These are phyloP conservation scores for Champsocephalus esox DNA, from an alignment of 2,797 vertebrate genomes.

Conservation along the genomic window DNA sequence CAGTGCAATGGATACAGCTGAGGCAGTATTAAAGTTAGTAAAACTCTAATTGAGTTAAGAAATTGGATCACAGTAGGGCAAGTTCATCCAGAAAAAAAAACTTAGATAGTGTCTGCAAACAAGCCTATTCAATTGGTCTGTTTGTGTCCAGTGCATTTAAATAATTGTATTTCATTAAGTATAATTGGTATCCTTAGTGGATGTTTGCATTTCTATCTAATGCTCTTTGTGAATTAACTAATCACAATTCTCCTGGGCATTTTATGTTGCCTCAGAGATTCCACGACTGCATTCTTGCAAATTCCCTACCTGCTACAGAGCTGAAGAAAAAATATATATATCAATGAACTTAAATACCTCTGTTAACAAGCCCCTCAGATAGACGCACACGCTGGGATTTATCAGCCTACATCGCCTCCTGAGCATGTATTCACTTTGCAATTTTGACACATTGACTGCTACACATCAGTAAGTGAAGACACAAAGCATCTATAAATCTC, in stretches of 20 bases:
- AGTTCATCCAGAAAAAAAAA: slow-evolving; percentile 41
- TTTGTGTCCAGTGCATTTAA: slow-evolving; percentile 9
- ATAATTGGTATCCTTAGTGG: neutral
- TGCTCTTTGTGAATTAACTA: neutral
- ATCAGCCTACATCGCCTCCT: neutral
- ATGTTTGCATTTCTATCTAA: neutral
- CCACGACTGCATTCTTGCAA: neutral
- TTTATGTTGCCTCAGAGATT: slow-evolving; percentile 7
- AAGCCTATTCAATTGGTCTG: slow-evolving; percentile 20
- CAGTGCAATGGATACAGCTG: slow-evolving; percentile 71
- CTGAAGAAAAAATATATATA: neutral
- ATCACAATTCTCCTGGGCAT: neutral
- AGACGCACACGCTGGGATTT: slow-evolving; percentile 5
- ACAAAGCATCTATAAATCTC: slow-evolving; percentile 4
- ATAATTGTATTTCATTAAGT: slow-evolving; percentile 17
- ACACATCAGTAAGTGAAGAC: slow-evolving; percentile 17
- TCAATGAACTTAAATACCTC: neutral
- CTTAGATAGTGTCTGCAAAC: slow-evolving; percentile 27
- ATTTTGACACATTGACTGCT: slow-evolving; percentile 9
- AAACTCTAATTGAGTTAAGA: slow-evolving; percentile 58
- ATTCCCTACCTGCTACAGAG: neutral
- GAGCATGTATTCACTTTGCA: neutral
- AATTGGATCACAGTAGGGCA: slow-evolving; percentile 59
- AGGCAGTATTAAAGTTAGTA: slow-evolving; percentile 55
- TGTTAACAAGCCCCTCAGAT: neutral